Conservation (phyloP, 2,888 invertebrate species). For the Sycophila texana region DNA sequence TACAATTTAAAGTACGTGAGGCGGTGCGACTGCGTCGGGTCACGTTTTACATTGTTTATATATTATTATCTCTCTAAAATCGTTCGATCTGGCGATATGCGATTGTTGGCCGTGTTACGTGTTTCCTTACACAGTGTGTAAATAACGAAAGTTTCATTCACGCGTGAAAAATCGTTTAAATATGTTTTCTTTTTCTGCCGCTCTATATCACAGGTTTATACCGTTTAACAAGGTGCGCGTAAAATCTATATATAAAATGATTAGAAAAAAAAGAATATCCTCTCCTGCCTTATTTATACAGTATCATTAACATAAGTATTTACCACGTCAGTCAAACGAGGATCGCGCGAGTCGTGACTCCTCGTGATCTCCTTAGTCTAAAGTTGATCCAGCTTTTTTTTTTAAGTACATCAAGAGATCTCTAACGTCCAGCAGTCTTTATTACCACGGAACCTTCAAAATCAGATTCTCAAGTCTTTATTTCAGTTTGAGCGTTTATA, state of each 20-base stretch:
- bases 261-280: constrained; percentile 55
- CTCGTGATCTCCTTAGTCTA: constrained; percentile 39
- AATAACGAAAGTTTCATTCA: constrained; percentile 49
- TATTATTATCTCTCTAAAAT: constrained; percentile 10
- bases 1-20: constrained; percentile 27
- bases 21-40: constrained; percentile 36
- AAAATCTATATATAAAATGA: constrained; percentile 53
- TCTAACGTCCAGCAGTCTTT: constrained; percentile 56
- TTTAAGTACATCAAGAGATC: constrained; percentile 57
- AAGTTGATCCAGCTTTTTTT: constrained; percentile 37
- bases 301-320: constrained; percentile 55
- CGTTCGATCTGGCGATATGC: constrained; percentile 28
- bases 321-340: constrained; percentile 60
- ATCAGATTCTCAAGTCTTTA: constrained; percentile 44
- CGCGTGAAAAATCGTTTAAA: constrained; percentile 49
- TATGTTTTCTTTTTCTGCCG: constrained; percentile 50
- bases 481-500: constrained; percentile 3
- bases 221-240: constrained; percentile 69
- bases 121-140: background rate
- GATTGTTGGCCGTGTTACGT: background rate
- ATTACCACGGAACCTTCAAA: constrained; percentile 26
- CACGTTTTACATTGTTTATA: background rate
- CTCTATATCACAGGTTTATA: constrained; percentile 73
- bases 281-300: constrained; percentile 52
- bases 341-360: constrained; percentile 24